Evolutionary conservation across 2,888 invertebrate species (phyloP), one percentile per base, ranked within the genome.

Genomic region (Mimachlamys varia): DNA sequence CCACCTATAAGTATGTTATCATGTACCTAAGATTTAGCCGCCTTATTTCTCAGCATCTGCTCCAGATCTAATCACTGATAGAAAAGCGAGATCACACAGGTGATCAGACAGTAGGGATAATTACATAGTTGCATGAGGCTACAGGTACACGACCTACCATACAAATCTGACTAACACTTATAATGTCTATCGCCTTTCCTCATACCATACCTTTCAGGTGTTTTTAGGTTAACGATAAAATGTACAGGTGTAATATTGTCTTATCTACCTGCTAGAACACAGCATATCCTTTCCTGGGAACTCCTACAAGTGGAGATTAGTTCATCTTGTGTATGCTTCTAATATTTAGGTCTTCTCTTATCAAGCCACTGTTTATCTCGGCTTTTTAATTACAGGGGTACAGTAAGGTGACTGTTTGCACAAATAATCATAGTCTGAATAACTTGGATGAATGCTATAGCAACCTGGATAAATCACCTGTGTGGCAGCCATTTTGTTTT

Each of bases 321-420:
- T 76, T 76, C 76, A 76, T 76, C 76, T 76, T 76, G 76, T 76
- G 76, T 76, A 76, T 76, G 76, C 76, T 76, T 33, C 76, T 76
- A 76, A 76, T 76, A 76, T 76, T 76, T 76, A 76, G 76, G 76
- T 76, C 76, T 76, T 76, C 76, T 76, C 76, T 76, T 76, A 76
- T 76, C 76, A 76, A 76, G 76, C 76, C 13, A 76, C 76, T 76
- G 76, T 76, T 76, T 76, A 76, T 76, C 76, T 76, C 76, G 76
- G 33, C 76, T 76, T 90, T 90, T 90, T 90, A 90, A 90, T 90
- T 90, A 90, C 89, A 49, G 87, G 87, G 89, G 90, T 89, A 90
- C 90, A 89, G 49, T 53, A 55, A 87, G 90, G 90, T 90, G 76
- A 76, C 76, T 76, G 76, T 76, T 76, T 76, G 76, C 22, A 33